These are phyloP conservation scores for Oncorhynchus nerka DNA, from an alignment of 2,113 vertebrate genomes.

Conservation along the genomic window DNA sequence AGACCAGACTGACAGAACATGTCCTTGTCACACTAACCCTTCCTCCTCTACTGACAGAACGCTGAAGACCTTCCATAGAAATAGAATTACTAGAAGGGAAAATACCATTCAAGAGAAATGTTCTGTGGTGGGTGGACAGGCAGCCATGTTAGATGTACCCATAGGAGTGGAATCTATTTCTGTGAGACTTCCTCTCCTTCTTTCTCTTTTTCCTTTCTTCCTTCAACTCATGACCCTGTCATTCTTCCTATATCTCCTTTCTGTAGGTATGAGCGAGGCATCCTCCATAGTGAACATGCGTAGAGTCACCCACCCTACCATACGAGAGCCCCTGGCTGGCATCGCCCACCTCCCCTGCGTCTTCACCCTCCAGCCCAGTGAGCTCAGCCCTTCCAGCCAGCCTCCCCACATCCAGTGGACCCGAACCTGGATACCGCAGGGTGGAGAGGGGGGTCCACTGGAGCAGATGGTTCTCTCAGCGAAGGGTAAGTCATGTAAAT, in stretches of 20 bases:
- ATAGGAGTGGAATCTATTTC: background rate
- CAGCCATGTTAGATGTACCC: no score
- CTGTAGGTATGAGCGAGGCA: slow-evolving; percentile 67
- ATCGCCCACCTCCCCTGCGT: slow-evolving; percentile 84
- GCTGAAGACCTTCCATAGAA: no score
- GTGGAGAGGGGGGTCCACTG: slow-evolving; percentile 51
- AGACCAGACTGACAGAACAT: no score
- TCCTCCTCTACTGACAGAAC: no score
- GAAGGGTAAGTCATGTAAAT: slow-evolving; percentile 64
- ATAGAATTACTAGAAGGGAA: no score
- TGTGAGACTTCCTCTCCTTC: background rate
- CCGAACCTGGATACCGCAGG: slow-evolving; percentile 64
- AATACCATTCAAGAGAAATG: no score
- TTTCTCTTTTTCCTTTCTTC: background rate
- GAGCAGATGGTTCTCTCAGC: slow-evolving; percentile 84
- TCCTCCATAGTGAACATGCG: slow-evolving; percentile 81
- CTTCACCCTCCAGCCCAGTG: slow-evolving; percentile 68
- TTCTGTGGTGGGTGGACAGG: no score
- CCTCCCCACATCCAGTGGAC: slow-evolving; percentile 86
- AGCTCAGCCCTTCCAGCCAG: slow-evolving; percentile 31
- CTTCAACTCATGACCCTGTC: no score
- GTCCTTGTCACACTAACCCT: no score
- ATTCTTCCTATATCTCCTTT: slow-evolving; percentile 7
- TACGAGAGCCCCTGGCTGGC: slow-evolving; percentile 78
- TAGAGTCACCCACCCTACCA: slow-evolving; percentile 68